phyloP scores from a whole-genome alignment of 2,797 vertebrate genomes.

The Phylloscopus collybita region DNA sequence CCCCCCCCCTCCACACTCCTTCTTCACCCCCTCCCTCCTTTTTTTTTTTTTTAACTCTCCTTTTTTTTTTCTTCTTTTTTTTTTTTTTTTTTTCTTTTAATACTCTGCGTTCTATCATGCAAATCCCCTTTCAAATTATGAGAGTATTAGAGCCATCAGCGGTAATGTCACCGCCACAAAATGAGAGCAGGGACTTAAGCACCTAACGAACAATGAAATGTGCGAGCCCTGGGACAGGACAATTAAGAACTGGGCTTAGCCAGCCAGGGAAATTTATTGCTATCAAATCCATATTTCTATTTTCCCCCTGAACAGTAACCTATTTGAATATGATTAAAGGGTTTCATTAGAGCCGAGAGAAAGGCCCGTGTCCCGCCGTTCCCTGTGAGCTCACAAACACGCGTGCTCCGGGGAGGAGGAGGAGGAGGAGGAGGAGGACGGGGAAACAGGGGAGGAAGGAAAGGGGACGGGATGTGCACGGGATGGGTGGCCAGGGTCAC shows the following conservation, averaged over 20 bases:
- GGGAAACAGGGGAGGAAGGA: background rate
- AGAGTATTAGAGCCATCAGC: slow-evolving; percentile 99
- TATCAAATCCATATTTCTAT: slow-evolving; percentile 99
- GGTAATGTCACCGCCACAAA: slow-evolving; percentile 99
- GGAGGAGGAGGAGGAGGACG: background rate
- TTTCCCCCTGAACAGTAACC: slow-evolving; percentile 99
- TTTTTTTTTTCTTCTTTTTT: slow-evolving; percentile 89
- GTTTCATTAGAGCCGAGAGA: slow-evolving; percentile 86
- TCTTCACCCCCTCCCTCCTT: slow-evolving; percentile 38
- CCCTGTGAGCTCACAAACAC: slow-evolving; percentile 84
- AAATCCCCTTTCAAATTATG: slow-evolving; percentile 99
- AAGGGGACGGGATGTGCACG: background rate
- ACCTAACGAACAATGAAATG: slow-evolving; percentile 99
- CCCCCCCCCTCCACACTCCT: slow-evolving; percentile 22
- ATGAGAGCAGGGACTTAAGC: slow-evolving; percentile 99
- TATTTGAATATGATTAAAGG: slow-evolving; percentile 99
- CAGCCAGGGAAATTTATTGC: slow-evolving; percentile 99
- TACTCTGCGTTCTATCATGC: slow-evolving; percentile 99
- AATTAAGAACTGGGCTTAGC: slow-evolving; percentile 99
- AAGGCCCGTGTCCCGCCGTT: slow-evolving; percentile 79
- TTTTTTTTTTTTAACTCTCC: slow-evolving; percentile 79
- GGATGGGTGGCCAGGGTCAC: background rate
- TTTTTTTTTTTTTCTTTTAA: slow-evolving; percentile 98
- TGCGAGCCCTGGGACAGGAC: slow-evolving; percentile 99
- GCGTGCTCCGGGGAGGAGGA: slow-evolving; percentile 42